Evolutionary conservation across 2,888 invertebrate species (phyloP).

Genomic region (Scotopteryx bipunctaria): DNA sequence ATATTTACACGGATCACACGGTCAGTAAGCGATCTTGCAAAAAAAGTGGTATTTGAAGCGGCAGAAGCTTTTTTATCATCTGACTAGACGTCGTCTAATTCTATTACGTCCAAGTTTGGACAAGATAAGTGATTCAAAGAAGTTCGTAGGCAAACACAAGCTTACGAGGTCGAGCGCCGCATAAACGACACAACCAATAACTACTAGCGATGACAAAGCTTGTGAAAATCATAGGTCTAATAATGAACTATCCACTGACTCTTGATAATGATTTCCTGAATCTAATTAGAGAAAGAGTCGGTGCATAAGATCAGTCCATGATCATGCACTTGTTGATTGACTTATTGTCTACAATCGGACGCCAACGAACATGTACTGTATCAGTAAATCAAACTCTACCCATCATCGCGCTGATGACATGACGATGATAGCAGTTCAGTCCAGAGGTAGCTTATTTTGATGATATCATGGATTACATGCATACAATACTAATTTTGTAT

Average conservation of each 20-base stretch:
- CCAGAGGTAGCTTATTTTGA: conserved; percentile 14
- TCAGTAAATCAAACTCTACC: conserved; percentile 12
- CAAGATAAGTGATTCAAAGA: background rate
- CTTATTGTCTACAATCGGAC: conserved; percentile 17
- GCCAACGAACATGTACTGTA: conserved; percentile 22
- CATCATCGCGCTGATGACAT: conserved; percentile 11
- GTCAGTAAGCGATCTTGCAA: too few species aligned
- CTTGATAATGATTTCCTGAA: conserved; percentile 2
- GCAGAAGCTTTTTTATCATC: too few species aligned
- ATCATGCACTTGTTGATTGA: conserved; percentile 15
- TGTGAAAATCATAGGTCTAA: too few species aligned
- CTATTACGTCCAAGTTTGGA: too few species aligned
- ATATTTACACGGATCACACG: too few species aligned
- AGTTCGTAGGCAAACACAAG: background rate
- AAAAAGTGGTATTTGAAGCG: too few species aligned
- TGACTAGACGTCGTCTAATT: too few species aligned
- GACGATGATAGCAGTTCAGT: conserved; percentile 13
- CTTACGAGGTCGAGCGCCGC: background rate
- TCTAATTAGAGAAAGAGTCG: background rate
- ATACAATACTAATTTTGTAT: conserved; percentile 10
- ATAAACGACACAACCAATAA: background rate
- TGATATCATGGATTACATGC: conserved; percentile 6
- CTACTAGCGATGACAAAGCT: too few species aligned
- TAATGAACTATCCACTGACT: too few species aligned
- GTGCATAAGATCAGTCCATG: conserved; percentile 1